Base-by-base conservation (phyloP, 2,888 invertebrate genomes). In the Neria commutata region DNA sequence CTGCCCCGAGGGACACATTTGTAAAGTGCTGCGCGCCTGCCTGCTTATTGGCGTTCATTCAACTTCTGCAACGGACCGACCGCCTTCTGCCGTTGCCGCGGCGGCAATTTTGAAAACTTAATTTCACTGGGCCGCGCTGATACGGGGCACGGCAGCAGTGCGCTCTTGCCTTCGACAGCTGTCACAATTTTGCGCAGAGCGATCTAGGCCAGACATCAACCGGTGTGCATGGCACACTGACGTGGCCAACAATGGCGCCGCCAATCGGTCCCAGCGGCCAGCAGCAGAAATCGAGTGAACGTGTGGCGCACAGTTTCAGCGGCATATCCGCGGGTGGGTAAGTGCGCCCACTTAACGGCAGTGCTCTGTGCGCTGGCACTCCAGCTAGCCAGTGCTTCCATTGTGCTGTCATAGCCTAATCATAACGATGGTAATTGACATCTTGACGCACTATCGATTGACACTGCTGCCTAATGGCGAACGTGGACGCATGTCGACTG, bases 381-480 rank as follows among this genome's bases (percentile, higher is more conserved):
- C n/a, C n/a, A n/a, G n/a, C n/a, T n/a, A n/a, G n/a, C n/a, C n/a
- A n/a, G n/a, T n/a, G n/a, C n/a, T n/a, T n/a, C n/a, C n/a, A n/a
- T n/a, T n/a, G n/a, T n/a, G n/a, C n/a, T n/a, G n/a, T n/a, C n/a
- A 54, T 19, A 23, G 29, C 46, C 33, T 46, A 3, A 46, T 54
- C 54, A 54, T 54, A 45, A 46, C 29, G 45, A 11, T 33, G 19
- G 21, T 46, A 54, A 46, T 45, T 54, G 54, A 54, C 54, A 46
- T 45, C 16, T 29, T 5, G 42, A 16, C n/a, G 46, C 46, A 33
- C 33, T 21, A 29, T 14, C 45, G 45, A 45, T 54, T 54, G 54
- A 54, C 54, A 46, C 45, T 45, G 17, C 17, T 26, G 26, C 26
- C 40, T 45, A 45, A 46, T 46, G 54, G 54, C 10, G 29, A 16